Evolutionary conservation across 1,140 invertebrate species (phyloP), one percentile per base, ranked within the genome.

Genomic region (Drosophila virilis): DNA sequence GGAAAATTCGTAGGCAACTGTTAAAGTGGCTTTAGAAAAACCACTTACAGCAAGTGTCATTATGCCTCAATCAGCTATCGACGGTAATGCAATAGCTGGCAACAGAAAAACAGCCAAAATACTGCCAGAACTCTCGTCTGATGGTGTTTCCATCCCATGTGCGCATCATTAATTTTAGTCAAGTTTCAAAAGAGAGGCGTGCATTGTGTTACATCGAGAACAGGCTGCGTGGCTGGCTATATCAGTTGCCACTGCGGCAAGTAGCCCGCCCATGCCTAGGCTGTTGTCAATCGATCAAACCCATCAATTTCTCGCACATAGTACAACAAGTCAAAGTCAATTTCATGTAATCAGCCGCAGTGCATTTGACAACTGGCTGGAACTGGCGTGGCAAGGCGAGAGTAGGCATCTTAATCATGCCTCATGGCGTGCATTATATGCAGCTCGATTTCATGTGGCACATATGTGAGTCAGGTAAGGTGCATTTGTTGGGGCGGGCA

Each of bases 101-200:
- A 42, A 42, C n/a, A 42, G 6, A 42, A 42, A 13, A 42, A 42
- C 40, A 38, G 10, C 9, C 37, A 38, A 38, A 38, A 7, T n/a
- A 42, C n/a, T 42, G 40, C 40, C 9, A 7, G n/a, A 13, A 42
- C 6, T 42, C n/a, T 13, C 6, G 40, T 42, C 6, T 1, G n/a
- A n/a, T 13, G 40, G 5, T 7, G 6, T 12, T 42, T 13, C 6
- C 12, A 40, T 40, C 22, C 22, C 38, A 40, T 9, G 12, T 12
- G 9, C 45, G 40, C 76, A 88, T 88, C 83, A 83, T 88, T 88
- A 88, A 88, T 88, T 82, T 88, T 66, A 71, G 76, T 72, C 55
- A 68, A 79, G 75, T 82, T 74, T 65, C 68, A 86, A 81, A 76
- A 72, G 82, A 57, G 59, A 67, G 55, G 48, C 46, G 65, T 48